Evolutionary conservation across 1,140 invertebrate species (phyloP).

Genomic region (Lucilia cuprina): DNA sequence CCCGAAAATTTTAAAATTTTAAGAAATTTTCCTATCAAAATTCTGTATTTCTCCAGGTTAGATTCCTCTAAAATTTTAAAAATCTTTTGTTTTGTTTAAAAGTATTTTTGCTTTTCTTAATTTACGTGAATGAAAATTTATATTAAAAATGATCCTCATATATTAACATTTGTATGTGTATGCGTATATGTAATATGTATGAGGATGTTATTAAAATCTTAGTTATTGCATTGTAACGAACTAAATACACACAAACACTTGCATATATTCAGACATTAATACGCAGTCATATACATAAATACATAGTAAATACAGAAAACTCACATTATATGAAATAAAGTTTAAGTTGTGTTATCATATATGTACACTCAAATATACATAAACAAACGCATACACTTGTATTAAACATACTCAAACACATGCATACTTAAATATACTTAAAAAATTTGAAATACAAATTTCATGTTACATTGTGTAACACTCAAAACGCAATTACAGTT

Average conservation of each 20-base stretch:
- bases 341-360: constrained; percentile 15
- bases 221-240: not conserved
- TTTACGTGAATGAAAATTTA: no score
- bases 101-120: no score
- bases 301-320: not conserved
- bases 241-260: not conserved
- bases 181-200: not conserved
- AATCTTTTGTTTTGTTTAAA: no score
- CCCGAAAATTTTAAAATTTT: no score
- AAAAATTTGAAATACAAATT: constrained; percentile 14
- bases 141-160: no score
- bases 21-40: no score
- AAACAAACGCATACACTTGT: not conserved
- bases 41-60: no score
- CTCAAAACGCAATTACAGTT: constrained; percentile 14
- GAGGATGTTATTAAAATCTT: not conserved
- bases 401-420: not conserved
- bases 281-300: no score
- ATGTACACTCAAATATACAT: not conserved
- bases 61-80: no score
- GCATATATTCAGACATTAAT: not conserved
- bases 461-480: constrained; percentile 11
- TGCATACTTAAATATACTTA: not conserved
- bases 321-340: not conserved
- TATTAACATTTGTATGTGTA: not conserved